phyloP scores from a whole-genome alignment of 2,113 vertebrate species.

The Tachycineta bicolor region DNA sequence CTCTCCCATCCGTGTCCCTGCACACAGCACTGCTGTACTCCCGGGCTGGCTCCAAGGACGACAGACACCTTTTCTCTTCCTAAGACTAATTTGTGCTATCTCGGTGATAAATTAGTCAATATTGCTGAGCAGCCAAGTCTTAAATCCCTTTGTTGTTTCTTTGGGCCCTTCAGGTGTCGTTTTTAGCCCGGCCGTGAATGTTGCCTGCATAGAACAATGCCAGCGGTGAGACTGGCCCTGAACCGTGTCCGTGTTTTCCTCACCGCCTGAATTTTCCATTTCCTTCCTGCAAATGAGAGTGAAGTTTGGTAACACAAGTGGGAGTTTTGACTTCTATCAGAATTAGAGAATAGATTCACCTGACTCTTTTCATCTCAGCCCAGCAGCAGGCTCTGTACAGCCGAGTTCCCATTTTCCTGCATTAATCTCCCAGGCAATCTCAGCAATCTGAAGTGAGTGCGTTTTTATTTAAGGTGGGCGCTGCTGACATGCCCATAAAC shows the following conservation, averaged over 20 bases:
- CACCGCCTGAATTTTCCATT: not conserved
- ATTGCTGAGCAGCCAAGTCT: not conserved
- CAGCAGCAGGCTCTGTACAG: rapidly evolving
- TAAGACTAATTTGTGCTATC: not conserved
- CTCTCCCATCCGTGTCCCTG: not conserved
- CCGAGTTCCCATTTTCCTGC: not conserved
- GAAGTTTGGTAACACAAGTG: too few relatives aligned
- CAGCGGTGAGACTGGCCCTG: not conserved
- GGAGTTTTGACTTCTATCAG: not conserved
- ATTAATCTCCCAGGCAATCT: not conserved
- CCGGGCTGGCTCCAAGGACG: not conserved
- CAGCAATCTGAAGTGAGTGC: not conserved
- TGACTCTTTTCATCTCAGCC: not conserved
- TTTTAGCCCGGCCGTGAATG: not conserved
- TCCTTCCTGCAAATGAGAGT: not conserved
- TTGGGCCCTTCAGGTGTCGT: not conserved
- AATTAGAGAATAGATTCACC: not conserved
- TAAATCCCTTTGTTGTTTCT: not conserved
- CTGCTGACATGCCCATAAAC: not conserved
- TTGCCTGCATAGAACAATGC: rapidly evolving
- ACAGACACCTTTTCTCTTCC: not conserved
- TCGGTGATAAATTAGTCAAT: not conserved
- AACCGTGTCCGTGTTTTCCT: not conserved
- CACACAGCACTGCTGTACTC: rapidly evolving
- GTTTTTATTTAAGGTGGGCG: not conserved